These are phyloP conservation scores for Acleris laterana DNA, from an alignment of 2,888 invertebrate genomes.

Conservation along the genomic window DNA sequence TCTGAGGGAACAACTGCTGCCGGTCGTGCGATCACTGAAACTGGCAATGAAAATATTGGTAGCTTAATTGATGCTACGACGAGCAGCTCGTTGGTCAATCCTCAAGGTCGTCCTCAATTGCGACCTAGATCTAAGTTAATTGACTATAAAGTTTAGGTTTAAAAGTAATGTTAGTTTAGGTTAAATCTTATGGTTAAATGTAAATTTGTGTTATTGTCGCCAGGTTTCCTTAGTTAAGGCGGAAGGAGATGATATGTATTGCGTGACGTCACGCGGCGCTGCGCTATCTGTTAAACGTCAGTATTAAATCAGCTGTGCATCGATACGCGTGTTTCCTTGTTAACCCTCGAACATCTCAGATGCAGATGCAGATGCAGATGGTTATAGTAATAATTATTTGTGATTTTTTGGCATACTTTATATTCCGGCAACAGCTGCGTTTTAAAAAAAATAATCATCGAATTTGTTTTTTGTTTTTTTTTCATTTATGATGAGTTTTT, in stretches of 20 bases:
- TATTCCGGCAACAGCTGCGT: too few relatives aligned
- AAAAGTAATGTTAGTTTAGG: not conserved
- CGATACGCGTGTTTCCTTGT: conserved; percentile 11
- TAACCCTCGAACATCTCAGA: not conserved
- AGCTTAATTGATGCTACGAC: not conserved
- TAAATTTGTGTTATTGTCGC: not conserved
- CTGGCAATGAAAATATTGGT: not conserved
- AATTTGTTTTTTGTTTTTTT: too few relatives aligned
- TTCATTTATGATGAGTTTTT: too few relatives aligned
- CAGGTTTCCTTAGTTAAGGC: conserved; percentile 10
- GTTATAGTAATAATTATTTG: too few relatives aligned
- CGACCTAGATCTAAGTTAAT: conserved; percentile 14
- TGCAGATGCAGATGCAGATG: too few relatives aligned
- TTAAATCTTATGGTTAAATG: too few relatives aligned
- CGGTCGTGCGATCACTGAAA: not conserved
- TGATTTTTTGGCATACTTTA: too few relatives aligned
- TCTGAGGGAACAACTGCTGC: not conserved
- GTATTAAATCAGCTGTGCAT: too few relatives aligned
- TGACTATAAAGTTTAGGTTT: conserved; percentile 15
- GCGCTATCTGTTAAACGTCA: not conserved
- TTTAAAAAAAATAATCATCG: too few relatives aligned
- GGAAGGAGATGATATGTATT: conserved; percentile 7
- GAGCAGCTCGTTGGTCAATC: not conserved
- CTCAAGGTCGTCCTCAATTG: conserved; percentile 8
- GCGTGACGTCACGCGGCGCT: not conserved